Conservation (phyloP, 2,888 invertebrate species). For the Dryocosmus kuriphilus region DNA sequence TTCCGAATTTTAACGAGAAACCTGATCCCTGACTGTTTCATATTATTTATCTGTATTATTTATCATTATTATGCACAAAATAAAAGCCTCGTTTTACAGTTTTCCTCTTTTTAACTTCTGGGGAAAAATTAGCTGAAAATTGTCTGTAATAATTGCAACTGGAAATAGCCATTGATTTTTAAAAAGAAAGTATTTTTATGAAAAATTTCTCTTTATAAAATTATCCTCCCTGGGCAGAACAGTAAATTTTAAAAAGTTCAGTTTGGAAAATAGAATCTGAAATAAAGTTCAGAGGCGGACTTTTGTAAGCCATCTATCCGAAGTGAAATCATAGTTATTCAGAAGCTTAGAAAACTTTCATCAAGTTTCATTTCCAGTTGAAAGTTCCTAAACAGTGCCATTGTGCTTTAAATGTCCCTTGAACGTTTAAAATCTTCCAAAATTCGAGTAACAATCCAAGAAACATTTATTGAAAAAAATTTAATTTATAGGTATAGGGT, state of each 20-base stretch:
- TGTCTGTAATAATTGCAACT: neutral
- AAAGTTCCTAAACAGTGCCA: neutral
- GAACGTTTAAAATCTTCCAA: neutral
- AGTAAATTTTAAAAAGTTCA: neutral
- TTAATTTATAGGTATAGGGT: no score
- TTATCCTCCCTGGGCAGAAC: neutral
- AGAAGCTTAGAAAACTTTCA: neutral
- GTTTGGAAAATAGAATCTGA: neutral
- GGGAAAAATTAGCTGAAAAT: neutral
- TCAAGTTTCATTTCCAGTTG: neutral
- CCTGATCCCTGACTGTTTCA: neutral
- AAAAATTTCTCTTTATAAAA: neutral
- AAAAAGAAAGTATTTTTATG: neutral
- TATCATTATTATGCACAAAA: no score
- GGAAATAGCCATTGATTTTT: neutral
- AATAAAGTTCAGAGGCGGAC: neutral
- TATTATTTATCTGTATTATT: neutral
- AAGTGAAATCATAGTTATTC: neutral
- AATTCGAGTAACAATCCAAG: neutral
- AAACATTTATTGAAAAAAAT: neutral
- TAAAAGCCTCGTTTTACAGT: neutral
- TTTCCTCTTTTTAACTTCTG: neutral
- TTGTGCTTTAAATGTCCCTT: neutral
- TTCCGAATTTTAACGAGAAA: conserved; percentile 2
- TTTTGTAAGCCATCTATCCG: neutral